Evolutionary conservation across 1,140 invertebrate genomes (phyloP).

Genomic region (Drosophila tsacasi): DNA sequence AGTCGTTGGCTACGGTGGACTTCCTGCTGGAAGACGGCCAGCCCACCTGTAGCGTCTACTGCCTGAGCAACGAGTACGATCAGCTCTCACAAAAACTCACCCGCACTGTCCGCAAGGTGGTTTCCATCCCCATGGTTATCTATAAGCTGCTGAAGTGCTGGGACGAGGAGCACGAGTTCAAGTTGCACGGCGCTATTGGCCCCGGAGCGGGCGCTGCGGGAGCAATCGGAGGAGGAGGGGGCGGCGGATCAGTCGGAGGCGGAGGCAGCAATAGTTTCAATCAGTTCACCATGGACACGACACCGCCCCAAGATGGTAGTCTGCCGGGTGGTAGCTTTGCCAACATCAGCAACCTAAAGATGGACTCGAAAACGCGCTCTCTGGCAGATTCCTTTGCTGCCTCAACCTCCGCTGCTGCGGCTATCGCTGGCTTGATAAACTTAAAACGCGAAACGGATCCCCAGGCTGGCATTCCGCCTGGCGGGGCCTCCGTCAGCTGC

Average conservation of each 20-base stretch:
- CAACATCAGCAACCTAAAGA: conserved; percentile 59
- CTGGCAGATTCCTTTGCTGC: conserved; percentile 68
- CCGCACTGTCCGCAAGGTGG: conserved; percentile 94
- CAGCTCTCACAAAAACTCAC: conserved; percentile 90
- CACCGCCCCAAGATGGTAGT: conserved; percentile 30
- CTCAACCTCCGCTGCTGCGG: conserved; percentile 70
- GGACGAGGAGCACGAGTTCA: conserved; percentile 87
- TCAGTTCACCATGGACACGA: conserved; percentile 61
- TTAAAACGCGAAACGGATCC: conserved; percentile 71
- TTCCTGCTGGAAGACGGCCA: conserved; percentile 93
- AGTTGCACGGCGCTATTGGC: conserved; percentile 79
- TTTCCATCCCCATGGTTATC: conserved; percentile 95
- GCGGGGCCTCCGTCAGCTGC: not conserved
- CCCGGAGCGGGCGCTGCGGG: conserved; percentile 86
- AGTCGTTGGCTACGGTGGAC: conserved; percentile 96
- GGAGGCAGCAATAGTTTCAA: conserved; percentile 40
- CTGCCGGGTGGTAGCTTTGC: conserved; percentile 43
- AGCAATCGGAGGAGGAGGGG: conserved; percentile 45
- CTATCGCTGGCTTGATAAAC: conserved; percentile 67
- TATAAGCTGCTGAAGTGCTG: conserved; percentile 90
- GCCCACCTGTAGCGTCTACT: conserved; percentile 89
- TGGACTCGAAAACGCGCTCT: conserved; percentile 62
- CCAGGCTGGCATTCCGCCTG: conserved; percentile 19
- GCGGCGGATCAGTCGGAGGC: conserved; percentile 28
- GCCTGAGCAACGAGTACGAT: conserved; percentile 86